A percentile compares a stretch with the other conserved stretches of the same genome.
phyloP scores from a whole-genome alignment of 2,797 vertebrate species.

The Peromyscus aztecus region DNA sequence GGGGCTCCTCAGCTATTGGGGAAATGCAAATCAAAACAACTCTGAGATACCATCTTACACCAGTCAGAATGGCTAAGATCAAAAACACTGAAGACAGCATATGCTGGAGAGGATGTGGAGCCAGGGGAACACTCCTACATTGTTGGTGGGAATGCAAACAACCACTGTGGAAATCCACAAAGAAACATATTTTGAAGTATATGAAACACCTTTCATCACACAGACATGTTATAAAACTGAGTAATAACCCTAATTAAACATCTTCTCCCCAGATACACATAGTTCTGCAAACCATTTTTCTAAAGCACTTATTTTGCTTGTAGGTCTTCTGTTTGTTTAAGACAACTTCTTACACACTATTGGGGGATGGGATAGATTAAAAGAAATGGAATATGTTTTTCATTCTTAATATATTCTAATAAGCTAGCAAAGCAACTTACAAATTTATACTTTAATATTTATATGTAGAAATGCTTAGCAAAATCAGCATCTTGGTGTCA shows the following conservation, averaged over 20 bases:
- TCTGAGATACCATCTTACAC: no score
- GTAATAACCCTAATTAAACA: neutral
- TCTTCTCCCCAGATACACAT: neutral
- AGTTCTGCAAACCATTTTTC: neutral
- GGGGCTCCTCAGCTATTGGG: no score
- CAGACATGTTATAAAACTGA: neutral
- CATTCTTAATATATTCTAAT: neutral
- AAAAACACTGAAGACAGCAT: no score
- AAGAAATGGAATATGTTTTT: neutral
- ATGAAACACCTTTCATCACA: neutral
- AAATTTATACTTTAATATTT: neutral
- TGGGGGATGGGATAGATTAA: neutral
- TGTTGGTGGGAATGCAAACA: no score
- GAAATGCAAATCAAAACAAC: no score
- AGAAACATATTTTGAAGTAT: neutral
- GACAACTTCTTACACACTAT: neutral
- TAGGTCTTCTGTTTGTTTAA: neutral
- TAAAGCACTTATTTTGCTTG: neutral
- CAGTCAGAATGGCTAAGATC: no score
- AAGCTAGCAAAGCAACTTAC: neutral
- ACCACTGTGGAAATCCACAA: neutral
- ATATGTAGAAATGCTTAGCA: no score
- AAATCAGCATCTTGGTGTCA: neutral
- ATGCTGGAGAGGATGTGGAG: no score
- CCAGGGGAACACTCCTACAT: no score